phyloP scores from a whole-genome alignment of 1,140 invertebrate species.

The Cotesia typhae region DNA sequence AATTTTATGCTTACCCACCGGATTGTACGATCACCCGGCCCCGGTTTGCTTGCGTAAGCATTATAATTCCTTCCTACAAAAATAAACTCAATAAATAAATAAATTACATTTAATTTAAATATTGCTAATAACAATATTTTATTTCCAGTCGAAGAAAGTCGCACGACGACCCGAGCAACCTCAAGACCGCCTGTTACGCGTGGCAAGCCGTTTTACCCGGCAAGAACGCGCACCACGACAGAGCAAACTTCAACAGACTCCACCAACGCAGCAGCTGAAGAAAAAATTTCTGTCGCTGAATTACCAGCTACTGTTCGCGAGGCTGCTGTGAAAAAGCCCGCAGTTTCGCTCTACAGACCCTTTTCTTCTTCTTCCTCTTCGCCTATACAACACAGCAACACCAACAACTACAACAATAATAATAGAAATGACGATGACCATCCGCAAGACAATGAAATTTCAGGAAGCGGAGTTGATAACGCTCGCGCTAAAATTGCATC shows the following conservation, averaged over 20 bases:
- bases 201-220: constrained; percentile 52
- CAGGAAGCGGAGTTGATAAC: constrained; percentile 66
- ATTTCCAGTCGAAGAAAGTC: constrained; percentile 43
- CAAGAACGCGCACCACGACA: constrained; percentile 50
- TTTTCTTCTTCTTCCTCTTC: constrained; percentile 30
- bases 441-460: constrained; percentile 70
- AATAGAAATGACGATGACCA: constrained; percentile 54
- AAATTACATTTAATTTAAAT: neutral
- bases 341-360: constrained; percentile 52
- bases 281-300: constrained; percentile 42
- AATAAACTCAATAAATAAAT: neutral
- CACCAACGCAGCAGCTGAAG: constrained; percentile 30
- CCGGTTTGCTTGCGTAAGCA: constrained; percentile 76
- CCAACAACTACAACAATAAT: constrained; percentile 42
- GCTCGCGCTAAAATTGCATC: constrained; percentile 66
- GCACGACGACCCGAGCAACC: constrained; percentile 41
- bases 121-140: constrained; percentile 12
- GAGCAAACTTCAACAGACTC: constrained; percentile 54
- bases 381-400: constrained; percentile 6
- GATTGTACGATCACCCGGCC: constrained; percentile 79
- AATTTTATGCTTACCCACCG: constrained; percentile 78
- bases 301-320: constrained; percentile 57
- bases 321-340: constrained; percentile 53
- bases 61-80: constrained; percentile 32
- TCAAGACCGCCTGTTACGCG: constrained; percentile 49